Evolutionary conservation across 2,888 invertebrate genomes (phyloP).

Genomic region (Diarsia rubi): DNA sequence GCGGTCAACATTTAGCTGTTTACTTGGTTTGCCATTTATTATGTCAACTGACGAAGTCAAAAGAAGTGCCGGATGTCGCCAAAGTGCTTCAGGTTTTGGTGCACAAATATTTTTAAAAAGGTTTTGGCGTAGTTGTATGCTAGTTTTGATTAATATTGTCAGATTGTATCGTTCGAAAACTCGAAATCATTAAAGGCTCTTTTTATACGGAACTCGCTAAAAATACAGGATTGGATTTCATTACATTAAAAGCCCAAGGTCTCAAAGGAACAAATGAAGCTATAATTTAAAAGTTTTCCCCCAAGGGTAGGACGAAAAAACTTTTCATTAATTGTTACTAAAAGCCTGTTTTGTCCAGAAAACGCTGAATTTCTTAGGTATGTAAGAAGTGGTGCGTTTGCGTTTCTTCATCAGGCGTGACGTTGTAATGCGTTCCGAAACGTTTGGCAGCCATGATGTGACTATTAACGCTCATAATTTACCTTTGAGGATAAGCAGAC

Average conservation of each 20-base stretch:
- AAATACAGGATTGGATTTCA: constrained; percentile 30
- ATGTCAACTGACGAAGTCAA: neutral
- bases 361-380: constrained; percentile 10
- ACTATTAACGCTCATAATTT: constrained; percentile 29
- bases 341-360: constrained; percentile 28
- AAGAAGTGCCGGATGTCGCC: neutral
- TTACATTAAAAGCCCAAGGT: constrained; percentile 50
- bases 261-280: constrained; percentile 44
- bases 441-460: constrained; percentile 59
- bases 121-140: neutral
- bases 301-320: constrained; percentile 24
- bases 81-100: neutral
- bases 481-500: constrained; percentile 47
- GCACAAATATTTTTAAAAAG: neutral
- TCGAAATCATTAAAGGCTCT: neutral
- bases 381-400: constrained; percentile 9
- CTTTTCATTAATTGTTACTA: constrained; percentile 24
- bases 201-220: constrained; percentile 11
- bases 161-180: constrained; percentile 9
- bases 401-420: constrained; percentile 35
- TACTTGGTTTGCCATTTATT: constrained; percentile 25
- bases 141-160: neutral
- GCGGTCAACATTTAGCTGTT: constrained; percentile 3
- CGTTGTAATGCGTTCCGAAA: constrained; percentile 49
- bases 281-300: constrained; percentile 42